Evolutionary conservation across 2,888 invertebrate genomes (phyloP), one percentile per base, ranked within the genome.

Genomic region (Drosophila kuntzei): DNA sequence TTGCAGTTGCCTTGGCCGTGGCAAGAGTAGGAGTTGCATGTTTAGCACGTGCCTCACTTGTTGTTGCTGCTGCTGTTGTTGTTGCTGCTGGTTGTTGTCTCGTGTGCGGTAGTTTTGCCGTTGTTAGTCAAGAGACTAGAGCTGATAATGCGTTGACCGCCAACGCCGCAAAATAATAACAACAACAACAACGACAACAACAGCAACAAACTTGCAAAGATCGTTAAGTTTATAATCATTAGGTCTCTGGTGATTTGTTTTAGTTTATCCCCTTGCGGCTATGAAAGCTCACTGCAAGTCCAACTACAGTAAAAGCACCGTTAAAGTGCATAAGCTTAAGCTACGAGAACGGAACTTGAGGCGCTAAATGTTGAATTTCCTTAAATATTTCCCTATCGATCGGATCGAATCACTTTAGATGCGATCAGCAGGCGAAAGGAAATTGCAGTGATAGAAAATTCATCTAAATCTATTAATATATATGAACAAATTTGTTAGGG

Each of bases 11-110:
- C 62, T 67, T 67, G 76, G 71, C 71, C 71, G 89, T 80, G 84
- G 75, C 66, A 83, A 87, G 87, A 89, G 89, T 85, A 84, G 84
- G 89, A 85, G 89, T 85, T 85, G 89, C 84, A 85, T 89, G 84
- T 89, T 87, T 87, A 89, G 89, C 89, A 85, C 89, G 85, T 85
- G 89, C 85, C 89, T 87, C 66, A 63, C 54, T 66, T 63, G 63
- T 50, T 50, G 63, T 34, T 61, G 39, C 54, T 72, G 63, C 39
- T 57, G 59, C 29, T 62, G 59, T 29, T 65, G 62, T 8, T 55
- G 67, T 46, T 64, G 61, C 27, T 27, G 27, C 27, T 27, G 27
- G 27, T 20, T 54, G 46, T 34, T 27, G 64, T 79, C 71, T 79
- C 70, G 79, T 79, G 80, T 86, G 87, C 72, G 64, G 80, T 64